Evolutionary conservation across 2,888 invertebrate genomes (phyloP).

Genomic region (Agrochola lychnidis): DNA sequence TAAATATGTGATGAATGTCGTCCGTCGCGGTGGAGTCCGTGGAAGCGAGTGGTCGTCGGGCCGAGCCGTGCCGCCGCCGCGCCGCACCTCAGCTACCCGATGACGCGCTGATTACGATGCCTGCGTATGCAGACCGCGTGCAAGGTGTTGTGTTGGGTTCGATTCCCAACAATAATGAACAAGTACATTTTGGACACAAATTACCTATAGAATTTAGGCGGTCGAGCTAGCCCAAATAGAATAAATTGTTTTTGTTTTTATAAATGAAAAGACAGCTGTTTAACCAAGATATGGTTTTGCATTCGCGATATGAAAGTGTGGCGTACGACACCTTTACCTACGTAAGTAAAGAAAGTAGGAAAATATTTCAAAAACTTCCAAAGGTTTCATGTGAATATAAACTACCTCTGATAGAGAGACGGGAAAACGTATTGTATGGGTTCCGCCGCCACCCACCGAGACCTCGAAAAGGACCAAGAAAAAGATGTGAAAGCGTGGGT

Average conservation of each 20-base stretch:
- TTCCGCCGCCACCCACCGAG: conserved; percentile 51
- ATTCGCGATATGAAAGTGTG: conserved; percentile 13
- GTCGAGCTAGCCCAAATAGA: not conserved
- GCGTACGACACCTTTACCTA: not conserved
- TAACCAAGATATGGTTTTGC: conserved; percentile 19
- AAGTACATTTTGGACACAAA: not conserved
- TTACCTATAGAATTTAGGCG: not conserved
- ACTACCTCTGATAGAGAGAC: conserved; percentile 56
- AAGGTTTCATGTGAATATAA: conserved; percentile 60
- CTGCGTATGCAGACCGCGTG: too few relatives aligned
- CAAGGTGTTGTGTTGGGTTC: too few relatives aligned
- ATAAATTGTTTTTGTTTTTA: not conserved
- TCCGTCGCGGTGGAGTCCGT: too few relatives aligned
- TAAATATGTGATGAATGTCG: too few relatives aligned
- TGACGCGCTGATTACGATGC: too few relatives aligned
- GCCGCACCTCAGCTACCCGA: too few relatives aligned
- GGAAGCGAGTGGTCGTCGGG: too few relatives aligned
- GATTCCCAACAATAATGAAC: too few relatives aligned
- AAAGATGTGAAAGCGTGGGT: conserved; percentile 63
- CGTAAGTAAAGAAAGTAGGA: conserved; percentile 10
- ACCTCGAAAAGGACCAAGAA: conserved; percentile 59
- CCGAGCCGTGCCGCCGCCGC: too few relatives aligned
- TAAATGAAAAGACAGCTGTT: not conserved
- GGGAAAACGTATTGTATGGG: conserved; percentile 58
- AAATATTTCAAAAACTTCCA: conserved; percentile 51